Percentiles rank a stretch among this genome's conserved stretches.
Evolutionary conservation across 2,113 vertebrate genomes (phyloP).

Genomic region (Notarius lentiginosus): DNA sequence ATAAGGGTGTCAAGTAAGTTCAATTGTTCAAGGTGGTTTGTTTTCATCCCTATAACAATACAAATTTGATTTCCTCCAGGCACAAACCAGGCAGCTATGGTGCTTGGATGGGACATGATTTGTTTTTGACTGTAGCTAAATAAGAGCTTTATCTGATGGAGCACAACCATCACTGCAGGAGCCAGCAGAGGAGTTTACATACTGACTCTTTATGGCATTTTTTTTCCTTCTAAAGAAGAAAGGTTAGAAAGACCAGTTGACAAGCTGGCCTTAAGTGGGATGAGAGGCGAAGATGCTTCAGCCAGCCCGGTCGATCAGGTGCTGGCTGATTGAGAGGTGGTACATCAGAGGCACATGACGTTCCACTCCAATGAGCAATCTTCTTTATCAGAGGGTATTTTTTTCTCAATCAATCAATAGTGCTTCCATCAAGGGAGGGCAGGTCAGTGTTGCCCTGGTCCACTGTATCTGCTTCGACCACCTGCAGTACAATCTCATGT

Average conservation of each 20-base stretch:
- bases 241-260: conserved; percentile 57
- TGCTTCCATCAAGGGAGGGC: conserved; percentile 64
- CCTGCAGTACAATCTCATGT: conserved; percentile 42
- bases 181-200: conserved; percentile 34
- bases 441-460: conserved; percentile 43
- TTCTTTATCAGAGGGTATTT: conserved; percentile 72
- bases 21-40: conserved; percentile 50
- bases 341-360: conserved; percentile 71
- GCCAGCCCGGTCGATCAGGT: conserved; percentile 63
- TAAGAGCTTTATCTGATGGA: conserved; percentile 40
- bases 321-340: conserved; percentile 66
- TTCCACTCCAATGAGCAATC: conserved; percentile 76
- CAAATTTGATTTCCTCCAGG: conserved; percentile 56
- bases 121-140: conserved; percentile 49
- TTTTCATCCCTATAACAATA: conserved; percentile 52
- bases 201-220: conserved; percentile 16
- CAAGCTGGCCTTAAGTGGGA: conserved; percentile 58
- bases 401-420: conserved; percentile 75
- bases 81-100: conserved; percentile 40
- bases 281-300: conserved; percentile 33
- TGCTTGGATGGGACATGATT: conserved; percentile 15
- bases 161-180: conserved; percentile 31
- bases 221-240: conserved; percentile 16
- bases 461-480: conserved; percentile 45
- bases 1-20: conserved; percentile 43